phyloP scores from a whole-genome alignment of 2,888 invertebrate genomes.

The Acrobasis repandana region DNA sequence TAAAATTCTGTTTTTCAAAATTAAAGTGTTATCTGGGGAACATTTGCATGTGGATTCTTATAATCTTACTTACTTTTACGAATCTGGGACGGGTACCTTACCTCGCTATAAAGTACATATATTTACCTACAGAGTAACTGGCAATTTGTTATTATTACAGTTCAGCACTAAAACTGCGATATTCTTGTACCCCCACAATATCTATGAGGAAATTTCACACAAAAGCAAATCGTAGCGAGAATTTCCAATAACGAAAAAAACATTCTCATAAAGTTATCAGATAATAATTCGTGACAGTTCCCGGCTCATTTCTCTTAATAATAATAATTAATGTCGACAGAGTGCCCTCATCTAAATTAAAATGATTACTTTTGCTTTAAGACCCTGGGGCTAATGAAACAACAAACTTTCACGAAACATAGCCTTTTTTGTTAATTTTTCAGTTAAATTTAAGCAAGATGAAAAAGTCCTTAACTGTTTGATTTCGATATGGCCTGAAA shows the following conservation, averaged over 20 bases:
- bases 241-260: slow-evolving; percentile 12
- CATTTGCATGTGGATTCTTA: no score
- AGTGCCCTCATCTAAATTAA: slow-evolving; percentile 42
- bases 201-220: neutral
- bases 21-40: no score
- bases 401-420: slow-evolving; percentile 36
- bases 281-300: slow-evolving; percentile 25
- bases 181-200: no score
- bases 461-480: slow-evolving; percentile 20
- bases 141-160: no score
- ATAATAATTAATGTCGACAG: slow-evolving; percentile 37
- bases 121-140: no score
- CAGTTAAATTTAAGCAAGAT: slow-evolving; percentile 28
- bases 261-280: slow-evolving; percentile 16
- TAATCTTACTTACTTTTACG: no score
- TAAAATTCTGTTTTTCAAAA: no score
- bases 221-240: slow-evolving; percentile 4
- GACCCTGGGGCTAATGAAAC: slow-evolving; percentile 39
- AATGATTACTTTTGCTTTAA: slow-evolving; percentile 43
- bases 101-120: no score
- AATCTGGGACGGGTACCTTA: no score
- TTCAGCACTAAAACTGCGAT: no score
- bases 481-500: neutral
- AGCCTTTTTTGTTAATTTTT: slow-evolving; percentile 42
- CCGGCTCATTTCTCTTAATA: slow-evolving; percentile 33